Evolutionary conservation across 2,113 vertebrate genomes (phyloP).

Genomic region (Monopterus albus): DNA sequence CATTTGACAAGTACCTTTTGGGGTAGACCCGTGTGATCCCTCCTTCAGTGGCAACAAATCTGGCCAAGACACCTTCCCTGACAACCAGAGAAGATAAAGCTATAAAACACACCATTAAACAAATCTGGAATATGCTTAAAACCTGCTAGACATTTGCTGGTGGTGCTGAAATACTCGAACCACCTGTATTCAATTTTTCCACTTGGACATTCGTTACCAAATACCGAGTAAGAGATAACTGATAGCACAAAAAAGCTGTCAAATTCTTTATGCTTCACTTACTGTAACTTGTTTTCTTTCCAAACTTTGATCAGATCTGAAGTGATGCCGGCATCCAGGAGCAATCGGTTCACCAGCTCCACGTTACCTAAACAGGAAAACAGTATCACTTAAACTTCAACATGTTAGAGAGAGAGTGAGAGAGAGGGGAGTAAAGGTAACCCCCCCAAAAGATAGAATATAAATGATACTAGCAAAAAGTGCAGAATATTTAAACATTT

Average conservation of each 20-base stretch:
- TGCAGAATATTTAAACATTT: constrained; percentile 8
- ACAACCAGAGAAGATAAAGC: constrained; percentile 49
- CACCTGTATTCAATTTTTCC: constrained; percentile 36
- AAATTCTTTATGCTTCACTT: no score
- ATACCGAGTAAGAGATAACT: constrained; percentile 8
- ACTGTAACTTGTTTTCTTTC: constrained; percentile 86
- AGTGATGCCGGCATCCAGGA: constrained; percentile 95
- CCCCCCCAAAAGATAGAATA: no score
- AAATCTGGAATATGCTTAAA: constrained; percentile 45
- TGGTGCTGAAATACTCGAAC: constrained; percentile 40
- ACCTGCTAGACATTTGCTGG: constrained; percentile 46
- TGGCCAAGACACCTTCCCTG: constrained; percentile 85
- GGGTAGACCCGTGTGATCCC: constrained; percentile 96
- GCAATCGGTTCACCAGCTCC: constrained; percentile 88
- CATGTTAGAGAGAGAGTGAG: no score
- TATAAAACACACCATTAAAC: constrained; percentile 45
- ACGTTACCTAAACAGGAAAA: constrained; percentile 85
- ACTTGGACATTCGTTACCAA: constrained; percentile 30
- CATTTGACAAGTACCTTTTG: constrained; percentile 85
- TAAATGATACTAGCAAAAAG: no score
- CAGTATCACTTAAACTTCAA: background rate
- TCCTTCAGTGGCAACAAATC: constrained; percentile 95
- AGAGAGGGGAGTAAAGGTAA: no score
- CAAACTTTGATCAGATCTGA: constrained; percentile 88
- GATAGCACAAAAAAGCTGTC: no score